Conservation (phyloP, 2,113 vertebrate genomes). For the Thymallus thymallus region DNA sequence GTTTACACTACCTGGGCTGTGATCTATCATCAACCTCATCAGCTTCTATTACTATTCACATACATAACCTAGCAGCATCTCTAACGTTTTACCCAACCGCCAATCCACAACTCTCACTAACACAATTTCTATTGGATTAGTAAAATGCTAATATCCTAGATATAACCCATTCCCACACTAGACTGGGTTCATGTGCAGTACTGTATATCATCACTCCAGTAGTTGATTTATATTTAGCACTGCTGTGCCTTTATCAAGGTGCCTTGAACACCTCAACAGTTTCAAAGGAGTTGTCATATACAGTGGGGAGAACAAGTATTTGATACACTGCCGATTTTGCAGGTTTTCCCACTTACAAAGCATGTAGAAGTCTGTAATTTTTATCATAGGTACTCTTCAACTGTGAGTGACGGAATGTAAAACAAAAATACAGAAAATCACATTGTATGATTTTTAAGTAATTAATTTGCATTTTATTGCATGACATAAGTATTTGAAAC, state of each 20-base stretch:
- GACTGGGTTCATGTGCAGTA: slow-evolving; percentile 8
- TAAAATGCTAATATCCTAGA: slow-evolving; percentile 59
- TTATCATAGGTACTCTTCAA: no score
- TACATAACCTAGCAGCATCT: slow-evolving; percentile 64
- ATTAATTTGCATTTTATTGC: no score
- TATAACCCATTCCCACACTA: slow-evolving; percentile 52
- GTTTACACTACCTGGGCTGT: slow-evolving; percentile 75
- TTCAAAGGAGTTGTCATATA: slow-evolving; percentile 26
- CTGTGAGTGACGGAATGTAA: no score
- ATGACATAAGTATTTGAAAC: no score
- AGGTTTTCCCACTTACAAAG: no score
- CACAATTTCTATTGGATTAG: slow-evolving; percentile 67
- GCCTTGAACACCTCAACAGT: slow-evolving; percentile 33
- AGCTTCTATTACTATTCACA: slow-evolving; percentile 70
- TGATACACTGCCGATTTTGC: no score
- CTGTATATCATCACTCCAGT: slow-evolving; percentile 54
- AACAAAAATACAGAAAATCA: no score
- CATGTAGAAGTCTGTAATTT: no score
- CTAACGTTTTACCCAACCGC: not conserved
- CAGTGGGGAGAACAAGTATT: no score
- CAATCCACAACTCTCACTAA: slow-evolving; percentile 64
- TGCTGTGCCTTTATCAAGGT: slow-evolving; percentile 51
- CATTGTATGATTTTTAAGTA: no score
- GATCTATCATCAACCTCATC: slow-evolving; percentile 76
- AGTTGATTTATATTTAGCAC: slow-evolving; percentile 62